Percentiles rank a stretch among this genome's conserved stretches.
Evolutionary conservation across 2,888 invertebrate genomes (phyloP).

Genomic region (Chalcosyrphus nemorum): DNA sequence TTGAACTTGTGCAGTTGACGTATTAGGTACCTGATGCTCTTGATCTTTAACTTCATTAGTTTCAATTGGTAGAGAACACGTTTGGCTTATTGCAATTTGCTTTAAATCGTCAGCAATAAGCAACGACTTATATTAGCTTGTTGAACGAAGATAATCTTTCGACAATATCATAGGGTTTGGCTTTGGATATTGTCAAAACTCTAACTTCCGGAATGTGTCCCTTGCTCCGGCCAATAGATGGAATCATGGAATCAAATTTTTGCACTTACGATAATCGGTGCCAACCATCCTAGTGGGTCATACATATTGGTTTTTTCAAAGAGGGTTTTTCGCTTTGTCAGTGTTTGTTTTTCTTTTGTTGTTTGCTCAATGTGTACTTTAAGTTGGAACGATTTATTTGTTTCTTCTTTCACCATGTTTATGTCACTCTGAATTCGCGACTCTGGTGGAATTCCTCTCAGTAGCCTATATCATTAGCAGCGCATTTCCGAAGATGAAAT

Average conservation of each 20-base stretch:
- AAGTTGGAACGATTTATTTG: slow-evolving; percentile 29
- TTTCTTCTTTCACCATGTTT: slow-evolving; percentile 13
- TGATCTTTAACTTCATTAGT: no score
- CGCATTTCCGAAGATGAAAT: slow-evolving; percentile 21
- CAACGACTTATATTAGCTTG: no score
- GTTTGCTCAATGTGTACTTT: background rate
- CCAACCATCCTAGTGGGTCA: slow-evolving; percentile 9
- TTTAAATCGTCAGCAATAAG: no score
- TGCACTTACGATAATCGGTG: slow-evolving; percentile 4
- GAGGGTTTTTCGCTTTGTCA: slow-evolving; percentile 16
- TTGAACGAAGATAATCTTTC: no score
- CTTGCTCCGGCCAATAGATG: no score
- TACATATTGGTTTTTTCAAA: background rate
- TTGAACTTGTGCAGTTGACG: no score
- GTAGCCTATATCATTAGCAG: slow-evolving; percentile 6
- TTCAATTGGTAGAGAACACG: no score
- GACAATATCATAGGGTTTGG: no score
- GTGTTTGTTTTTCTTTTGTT: background rate
- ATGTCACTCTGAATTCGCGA: background rate
- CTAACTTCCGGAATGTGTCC: no score
- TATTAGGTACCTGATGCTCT: no score
- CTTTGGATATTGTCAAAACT: no score
- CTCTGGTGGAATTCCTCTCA: slow-evolving; percentile 1
- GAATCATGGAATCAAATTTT: background rate
- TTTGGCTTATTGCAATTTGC: no score